Base-by-base conservation (phyloP, 2,113 vertebrate genomes). In the Lampris megalopsis region DNA sequence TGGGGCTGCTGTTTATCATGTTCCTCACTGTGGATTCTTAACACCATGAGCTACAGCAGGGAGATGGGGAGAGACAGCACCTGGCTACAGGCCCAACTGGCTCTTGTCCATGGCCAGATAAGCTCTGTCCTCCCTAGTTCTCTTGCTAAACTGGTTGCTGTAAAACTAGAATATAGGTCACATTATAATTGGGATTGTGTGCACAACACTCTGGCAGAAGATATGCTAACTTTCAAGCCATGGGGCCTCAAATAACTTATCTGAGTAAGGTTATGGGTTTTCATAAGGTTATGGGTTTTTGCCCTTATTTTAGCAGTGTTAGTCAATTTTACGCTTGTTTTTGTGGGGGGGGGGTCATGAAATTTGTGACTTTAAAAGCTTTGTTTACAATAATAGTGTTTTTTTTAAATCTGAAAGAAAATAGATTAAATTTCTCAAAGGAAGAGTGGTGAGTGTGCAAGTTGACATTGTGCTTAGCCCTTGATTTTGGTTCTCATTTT, bases 51-150 rank as follows among this genome's bases (percentile, higher is more conserved):
- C 78, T 48, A 50, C 68, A 75, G 81, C 68, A 37, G 79, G 73
- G 80, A 89, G 88, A 88, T 77, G 61, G 73, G 88, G 77, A 85
- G 73, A 89, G 87, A 87, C 84, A 86, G 83, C 83, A 70, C 74
- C 76, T 91, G 87, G 90, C 87, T 72, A 13, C 5, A 7, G 50
- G 85, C 87, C 89, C 59, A 80, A 81, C 68, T 74, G 82, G 79
- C 82, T 88, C 84, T 74, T 81, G 69, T 89, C 89, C 80, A 57
- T 75, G 68, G 75, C 83, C 76, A 75, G 86, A 91, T 91, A 90
- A 87, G 83, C 85, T 56, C 49, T n/a, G 80, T 86, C 86, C 86
- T 90, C 88, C 85, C 81, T 63, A 2, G 62, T 76, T 73, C 68
- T 77, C 76, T 48, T 13, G 1, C 63, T 64, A 54, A 82, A 45